phyloP scores from a whole-genome alignment of 2,113 vertebrate species.

The Cnemophilus loriae region DNA sequence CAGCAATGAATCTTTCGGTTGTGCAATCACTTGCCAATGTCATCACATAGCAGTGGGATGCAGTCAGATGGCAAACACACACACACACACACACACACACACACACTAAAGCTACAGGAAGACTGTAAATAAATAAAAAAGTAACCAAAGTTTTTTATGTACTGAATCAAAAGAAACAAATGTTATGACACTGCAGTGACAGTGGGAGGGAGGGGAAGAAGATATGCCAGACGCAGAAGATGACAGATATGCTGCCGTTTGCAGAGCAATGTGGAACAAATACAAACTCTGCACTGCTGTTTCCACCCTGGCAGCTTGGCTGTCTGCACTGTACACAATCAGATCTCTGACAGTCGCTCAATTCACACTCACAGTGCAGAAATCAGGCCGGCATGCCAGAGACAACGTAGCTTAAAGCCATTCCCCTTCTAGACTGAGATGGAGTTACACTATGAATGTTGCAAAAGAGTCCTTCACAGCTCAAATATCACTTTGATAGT shows the following conservation, averaged over 20 bases:
- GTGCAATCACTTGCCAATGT: neutral
- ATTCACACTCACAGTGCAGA: neutral
- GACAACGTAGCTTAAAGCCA: neutral
- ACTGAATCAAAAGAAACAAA: neutral
- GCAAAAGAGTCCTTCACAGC: neutral
- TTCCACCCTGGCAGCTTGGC: neutral
- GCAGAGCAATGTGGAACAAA: neutral
- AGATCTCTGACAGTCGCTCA: neutral
- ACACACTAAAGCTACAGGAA: neutral
- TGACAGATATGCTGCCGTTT: neutral
- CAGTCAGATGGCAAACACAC: neutral
- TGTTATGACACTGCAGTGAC: neutral
- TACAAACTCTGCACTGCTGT: neutral
- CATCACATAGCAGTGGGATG: neutral
- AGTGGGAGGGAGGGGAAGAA: neutral
- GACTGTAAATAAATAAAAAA: neutral
- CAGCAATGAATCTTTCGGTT: neutral
- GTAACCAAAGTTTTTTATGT: neutral
- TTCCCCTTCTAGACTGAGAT: neutral
- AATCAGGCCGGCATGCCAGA: neutral
- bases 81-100: neutral
- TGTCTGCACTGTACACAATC: neutral
- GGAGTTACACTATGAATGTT: neutral
- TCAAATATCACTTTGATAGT: neutral
- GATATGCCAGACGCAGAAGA: neutral